These are phyloP conservation scores for Heptranchias perlo DNA, from an alignment of 2,113 vertebrate species.

Conservation along the genomic window DNA sequence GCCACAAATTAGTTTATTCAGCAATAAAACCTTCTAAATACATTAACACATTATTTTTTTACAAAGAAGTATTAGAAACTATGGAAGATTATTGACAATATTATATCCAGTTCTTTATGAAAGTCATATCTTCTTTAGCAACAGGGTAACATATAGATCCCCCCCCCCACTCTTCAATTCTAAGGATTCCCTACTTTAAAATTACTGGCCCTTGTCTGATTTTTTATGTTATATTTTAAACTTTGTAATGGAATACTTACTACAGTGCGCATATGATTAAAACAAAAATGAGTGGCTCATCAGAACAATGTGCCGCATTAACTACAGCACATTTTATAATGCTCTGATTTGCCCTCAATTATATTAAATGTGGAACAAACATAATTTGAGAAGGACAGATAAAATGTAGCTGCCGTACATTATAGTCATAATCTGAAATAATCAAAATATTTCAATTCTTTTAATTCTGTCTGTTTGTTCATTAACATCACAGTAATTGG, in stretches of 20 bases:
- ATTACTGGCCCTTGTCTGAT: not conserved
- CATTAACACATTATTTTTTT: not conserved
- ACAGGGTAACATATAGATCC: not conserved
- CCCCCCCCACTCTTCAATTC: not conserved
- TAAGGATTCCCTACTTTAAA: not conserved
- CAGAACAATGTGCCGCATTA: not conserved
- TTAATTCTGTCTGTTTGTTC: not conserved
- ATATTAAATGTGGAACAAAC: not conserved
- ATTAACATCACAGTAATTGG: constrained; percentile 11
- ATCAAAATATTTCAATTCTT: constrained; percentile 27
- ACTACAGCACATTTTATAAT: not conserved
- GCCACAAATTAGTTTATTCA: not conserved
- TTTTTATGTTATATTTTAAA: not conserved
- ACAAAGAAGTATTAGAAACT: not conserved
- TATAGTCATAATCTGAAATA: not conserved
- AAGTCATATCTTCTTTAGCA: not conserved
- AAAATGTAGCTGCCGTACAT: not conserved
- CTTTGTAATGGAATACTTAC: not conserved
- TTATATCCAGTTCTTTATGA: not conserved
- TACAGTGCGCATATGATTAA: not conserved
- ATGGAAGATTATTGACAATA: not conserved
- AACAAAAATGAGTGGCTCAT: not conserved
- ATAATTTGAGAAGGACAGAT: not conserved
- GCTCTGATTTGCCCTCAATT: not conserved
- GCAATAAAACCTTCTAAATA: not conserved